Percentiles rank a stretch among this genome's conserved stretches.
phyloP scores from a whole-genome alignment of 2,888 invertebrate species.

The Cantharis lateralis region DNA sequence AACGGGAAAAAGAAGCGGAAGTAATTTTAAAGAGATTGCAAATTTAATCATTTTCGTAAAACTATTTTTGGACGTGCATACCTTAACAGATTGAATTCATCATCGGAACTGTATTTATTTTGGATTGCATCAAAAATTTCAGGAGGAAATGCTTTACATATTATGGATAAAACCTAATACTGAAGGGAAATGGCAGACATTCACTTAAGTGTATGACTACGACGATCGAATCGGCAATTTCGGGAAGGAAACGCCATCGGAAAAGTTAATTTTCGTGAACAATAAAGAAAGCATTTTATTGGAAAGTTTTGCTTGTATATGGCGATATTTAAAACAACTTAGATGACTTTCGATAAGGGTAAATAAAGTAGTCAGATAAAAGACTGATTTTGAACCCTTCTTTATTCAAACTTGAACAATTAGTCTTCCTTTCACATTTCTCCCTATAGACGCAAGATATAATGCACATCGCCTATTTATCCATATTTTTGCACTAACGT shows the following conservation, averaged over 20 bases:
- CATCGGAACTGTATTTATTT: neutral
- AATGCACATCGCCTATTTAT: too few relatives aligned
- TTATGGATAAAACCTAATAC: neutral
- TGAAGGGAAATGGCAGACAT: neutral
- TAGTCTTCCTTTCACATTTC: too few relatives aligned
- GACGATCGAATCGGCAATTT: neutral
- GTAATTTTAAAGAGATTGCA: neutral
- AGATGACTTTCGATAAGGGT: neutral
- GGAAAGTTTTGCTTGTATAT: neutral
- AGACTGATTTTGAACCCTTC: neutral
- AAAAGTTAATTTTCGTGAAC: neutral
- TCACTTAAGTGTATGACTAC: neutral
- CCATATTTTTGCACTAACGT: too few relatives aligned
- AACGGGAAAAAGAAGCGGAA: neutral
- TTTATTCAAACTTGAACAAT: neutral
- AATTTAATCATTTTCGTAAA: neutral
- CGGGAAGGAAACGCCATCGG: neutral
- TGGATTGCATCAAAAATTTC: neutral
- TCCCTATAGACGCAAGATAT: too few relatives aligned
- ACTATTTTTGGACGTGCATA: neutral
- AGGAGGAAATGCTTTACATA: neutral
- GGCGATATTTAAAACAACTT: neutral
- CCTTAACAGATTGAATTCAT: neutral
- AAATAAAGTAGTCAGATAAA: neutral
- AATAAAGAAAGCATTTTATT: neutral